Evolutionary conservation across 2,888 invertebrate species (phyloP), one percentile per base, ranked within the genome.

Genomic region (Linnaemya tessellans): DNA sequence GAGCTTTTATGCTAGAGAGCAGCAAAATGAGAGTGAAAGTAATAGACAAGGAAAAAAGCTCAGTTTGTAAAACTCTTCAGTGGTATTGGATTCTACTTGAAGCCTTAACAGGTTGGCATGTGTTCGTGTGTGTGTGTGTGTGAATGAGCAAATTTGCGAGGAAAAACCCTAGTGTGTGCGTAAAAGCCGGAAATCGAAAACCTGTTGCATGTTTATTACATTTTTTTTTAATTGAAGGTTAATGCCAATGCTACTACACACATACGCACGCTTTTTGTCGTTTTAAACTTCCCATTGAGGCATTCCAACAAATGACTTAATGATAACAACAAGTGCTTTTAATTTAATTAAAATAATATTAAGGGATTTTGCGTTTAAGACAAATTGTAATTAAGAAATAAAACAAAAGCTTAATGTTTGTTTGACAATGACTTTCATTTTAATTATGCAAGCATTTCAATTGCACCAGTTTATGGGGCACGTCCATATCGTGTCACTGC

Each of bases 111-210:
- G 3, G 38, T 25, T 35, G 20, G 10, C 46, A 2, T 67, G 30
- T 58, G n/a, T 49, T 7, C 46, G 2, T 49, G 18, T 67, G n/a
- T 46, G 41, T 58, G n/a, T 49, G 5, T 58, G 13, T 56, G 38
- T 18, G 20, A 35, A 1, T 5, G 20, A 73, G 20, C 11, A 35
- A 43, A 20, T 38, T 15, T 58, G n/a, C 18, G 18, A 51, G 74
- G 25, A 60, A 62, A 81, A 75, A 51, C 15, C n/a, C 35, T 3
- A 15, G 35, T 80, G 58, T 75, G 46, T 82, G 70, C 56, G 78
- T 74, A 51, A 67, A 79, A 38, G 82, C 82, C 85, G 85, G 85
- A 85, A 85, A 82, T 80, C 46, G 82, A 85, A 85, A 71, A 85
- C 85, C 79, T 85, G 85, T 82, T 82, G 82, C 85, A 82, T 82